Base-by-base conservation (phyloP, 2,888 invertebrate species). In the Meiosimyza decipiens region DNA sequence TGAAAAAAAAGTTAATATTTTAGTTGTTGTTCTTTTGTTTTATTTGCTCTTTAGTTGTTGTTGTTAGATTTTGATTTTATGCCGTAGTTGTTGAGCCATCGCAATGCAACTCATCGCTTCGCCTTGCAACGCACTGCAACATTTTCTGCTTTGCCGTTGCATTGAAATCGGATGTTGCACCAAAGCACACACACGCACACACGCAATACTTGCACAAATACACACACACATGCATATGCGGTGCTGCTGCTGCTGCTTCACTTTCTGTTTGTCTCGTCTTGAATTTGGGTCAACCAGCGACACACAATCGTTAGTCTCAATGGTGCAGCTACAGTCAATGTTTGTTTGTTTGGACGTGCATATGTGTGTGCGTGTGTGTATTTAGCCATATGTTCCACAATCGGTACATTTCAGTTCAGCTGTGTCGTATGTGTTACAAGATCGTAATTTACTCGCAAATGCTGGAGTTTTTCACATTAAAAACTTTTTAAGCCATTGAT, bases 281-380 rank as follows among this genome's bases (percentile, higher is more conserved):
- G 40, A 40, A 40, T 40, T 40, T 40, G 40, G 40, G 40, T 40
- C 40, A 40, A 40, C 40, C 16, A 57, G 18, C 54, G 18, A n/a
- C 57, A 57, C 57, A n/a, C 13, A 57, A 57, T 22, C 57, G 28
- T 22, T 28, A 22, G 12, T n/a, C 13, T 28, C 28, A 57, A n/a
- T 57, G 57, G 57, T n/a, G 57, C 18, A 16, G 28, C 16, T 3
- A 57, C 18, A 28, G 40, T 40, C 40, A 40, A 40, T 40, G 40
- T 40, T 28, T 47, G 47, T 49, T 16, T 49, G 49, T n/a, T 16
- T 18, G 47, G 5, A 49, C 2, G n/a, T 16, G 33, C 13, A 54
- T 6, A 22, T 67, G 60, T 59, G 52, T 51, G 28, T 60, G 51
- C 18, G 52, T 64, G 71, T 71, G 22, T 57, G 55, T 22, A 13